Evolutionary conservation across 2,888 invertebrate species (phyloP).

Genomic region (Selenia dentaria): DNA sequence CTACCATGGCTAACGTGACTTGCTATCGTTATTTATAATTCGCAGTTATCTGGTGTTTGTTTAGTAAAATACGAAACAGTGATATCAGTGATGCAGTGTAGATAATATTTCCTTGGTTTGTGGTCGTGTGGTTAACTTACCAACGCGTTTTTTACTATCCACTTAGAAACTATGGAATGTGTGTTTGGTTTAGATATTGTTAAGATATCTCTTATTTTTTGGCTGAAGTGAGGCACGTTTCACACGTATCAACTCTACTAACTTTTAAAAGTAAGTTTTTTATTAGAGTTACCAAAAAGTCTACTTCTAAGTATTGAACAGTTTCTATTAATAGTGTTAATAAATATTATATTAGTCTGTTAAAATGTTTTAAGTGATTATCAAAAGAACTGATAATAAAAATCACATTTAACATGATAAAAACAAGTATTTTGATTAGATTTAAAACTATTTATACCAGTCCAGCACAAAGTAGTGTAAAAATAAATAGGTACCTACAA

Average conservation of each 20-base stretch:
- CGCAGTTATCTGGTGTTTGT: constrained; percentile 61
- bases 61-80: constrained; percentile 58
- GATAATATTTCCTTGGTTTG: constrained; percentile 69
- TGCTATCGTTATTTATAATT: constrained; percentile 33
- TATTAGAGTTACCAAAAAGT: no score
- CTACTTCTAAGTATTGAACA: no score
- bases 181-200: constrained; percentile 14
- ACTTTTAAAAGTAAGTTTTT: no score
- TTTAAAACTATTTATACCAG: no score
- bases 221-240: constrained; percentile 8
- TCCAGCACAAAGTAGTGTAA: no score
- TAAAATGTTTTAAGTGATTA: no score
- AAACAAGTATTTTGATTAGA: no score
- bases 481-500: no score
- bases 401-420: no score
- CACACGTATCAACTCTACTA: not conserved
- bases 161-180: constrained; percentile 14
- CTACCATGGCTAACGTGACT: not conserved
- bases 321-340: no score
- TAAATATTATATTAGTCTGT: no score
- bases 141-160: constrained; percentile 47
- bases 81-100: constrained; percentile 59
- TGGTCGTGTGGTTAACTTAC: constrained; percentile 55
- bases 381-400: no score
- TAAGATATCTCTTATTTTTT: constrained; percentile 10